Base-by-base conservation (phyloP, 2,888 invertebrate genomes). In the Alloplasta piceator region DNA sequence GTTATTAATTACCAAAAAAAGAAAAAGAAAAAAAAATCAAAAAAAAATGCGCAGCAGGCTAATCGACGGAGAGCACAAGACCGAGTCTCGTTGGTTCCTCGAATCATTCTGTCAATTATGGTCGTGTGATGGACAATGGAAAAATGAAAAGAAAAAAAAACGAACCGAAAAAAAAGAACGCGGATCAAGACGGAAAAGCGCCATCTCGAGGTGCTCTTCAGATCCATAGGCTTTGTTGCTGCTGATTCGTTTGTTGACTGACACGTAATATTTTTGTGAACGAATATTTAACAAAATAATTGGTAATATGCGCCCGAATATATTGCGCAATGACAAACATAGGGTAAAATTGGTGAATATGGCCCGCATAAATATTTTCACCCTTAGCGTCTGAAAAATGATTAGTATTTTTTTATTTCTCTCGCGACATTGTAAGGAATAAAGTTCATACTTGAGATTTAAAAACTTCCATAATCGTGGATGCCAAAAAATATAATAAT, bases 11-110 rank as follows among this genome's bases (percentile, higher is more conserved):
- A 74, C 50, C 63, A 73, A 39, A 41, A 56, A 73, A 46, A 56
- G 68, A 46, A 78, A 43, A 36, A 64, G 16, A 72, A 64, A 50
- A 2, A n/a, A 10, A n/a, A 6, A 6, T 50, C 41, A 71, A 46
- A 61, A 43, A n/a, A 66, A 61, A 52, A 66, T 63, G 64, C 12
- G 73, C 78, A 81, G 64, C 72, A 76, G 76, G 73, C 70, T 64
- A 81, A 67, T 73, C 80, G 76, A 79, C 76, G 81, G 77, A 78
- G 79, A 81, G 83, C 81, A 83, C 78, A 74, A 70, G 76, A 77
- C 72, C 68, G 55, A 56, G 43, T 43, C 16, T 64, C 73, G 60
- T 26, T 63, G 67, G 61, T 73, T 72, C 66, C 58, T 60, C 60
- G 66, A 78, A 55, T 60, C 63, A 10, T 39, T 75, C 70, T 70